These are phyloP conservation scores for Oegoconia quadripuncta DNA, from an alignment of 2,888 invertebrate genomes.

Conservation along the genomic window DNA sequence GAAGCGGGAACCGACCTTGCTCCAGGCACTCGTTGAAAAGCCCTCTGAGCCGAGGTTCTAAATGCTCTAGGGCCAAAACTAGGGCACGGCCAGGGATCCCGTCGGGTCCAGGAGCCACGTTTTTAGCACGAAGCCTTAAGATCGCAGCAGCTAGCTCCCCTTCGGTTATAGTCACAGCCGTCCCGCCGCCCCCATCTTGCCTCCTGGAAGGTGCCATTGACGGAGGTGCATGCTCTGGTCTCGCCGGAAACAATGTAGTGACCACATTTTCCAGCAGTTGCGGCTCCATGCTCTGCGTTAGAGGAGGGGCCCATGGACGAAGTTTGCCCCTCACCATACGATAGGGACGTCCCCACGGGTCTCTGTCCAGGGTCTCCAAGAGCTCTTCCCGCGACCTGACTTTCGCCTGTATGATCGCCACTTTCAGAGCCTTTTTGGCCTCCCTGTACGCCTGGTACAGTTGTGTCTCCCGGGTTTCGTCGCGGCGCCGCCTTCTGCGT, in stretches of 20 bases:
- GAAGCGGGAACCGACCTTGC: slow-evolving; percentile 4
- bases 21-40: too few relatives aligned
- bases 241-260: too few relatives aligned
- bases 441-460: slow-evolving; percentile 1
- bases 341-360: too few relatives aligned
- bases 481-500: neutral
- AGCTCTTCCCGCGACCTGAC: slow-evolving; percentile 2
- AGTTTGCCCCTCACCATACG: too few relatives aligned
- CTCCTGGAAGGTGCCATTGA: neutral
- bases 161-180: neutral
- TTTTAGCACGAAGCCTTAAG: too few relatives aligned
- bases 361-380: neutral
- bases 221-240: neutral
- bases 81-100: too few relatives aligned
- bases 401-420: neutral
- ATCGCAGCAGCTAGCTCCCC: neutral
- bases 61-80: too few relatives aligned
- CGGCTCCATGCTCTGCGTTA: too few relatives aligned
- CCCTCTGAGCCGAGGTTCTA: too few relatives aligned
- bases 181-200: neutral
- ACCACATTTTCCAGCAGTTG: too few relatives aligned
- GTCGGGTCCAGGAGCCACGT: too few relatives aligned
- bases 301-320: too few relatives aligned
- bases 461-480: neutral
- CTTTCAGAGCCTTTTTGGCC: neutral